Base-by-base conservation (phyloP, 2,113 vertebrate species). In the Trogon surrucura region DNA sequence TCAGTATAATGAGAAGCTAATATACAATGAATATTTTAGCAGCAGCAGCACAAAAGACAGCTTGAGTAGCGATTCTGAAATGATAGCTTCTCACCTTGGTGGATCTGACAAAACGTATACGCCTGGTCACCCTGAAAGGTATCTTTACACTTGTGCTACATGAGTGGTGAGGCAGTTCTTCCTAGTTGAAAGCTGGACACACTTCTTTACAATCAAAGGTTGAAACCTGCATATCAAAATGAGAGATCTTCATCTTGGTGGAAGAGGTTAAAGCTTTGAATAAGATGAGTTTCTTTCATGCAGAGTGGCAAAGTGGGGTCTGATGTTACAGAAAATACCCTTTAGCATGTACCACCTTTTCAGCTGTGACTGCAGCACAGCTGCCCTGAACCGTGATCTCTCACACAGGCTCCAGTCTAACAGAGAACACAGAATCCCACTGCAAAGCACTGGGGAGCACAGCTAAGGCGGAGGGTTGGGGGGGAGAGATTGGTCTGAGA, bases 271-370 rank as follows among this genome's bases (percentile, higher is more conserved):
- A 41, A 61, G 41, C 41, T 84, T 62, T 20, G 44, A 56, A 56
- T 30, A 57, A 25, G 27, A 19, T n/a, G 38, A 27, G 17, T 44
- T 44, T 73, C 23, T 16, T 54, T 48, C 60, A 50, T 6, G 8
- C 16, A 60, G 29, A 73, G 66, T 11, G 60, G 14, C 27, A 71
- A 64, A 67, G 44, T 1, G 7, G 16, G 29, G 38, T 11, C 34
- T 65, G 29, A 36, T 34, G 12, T 10, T n/a, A 57, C 54, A 5
- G 79, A 65, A 66, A 41, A 64, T 12, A 62, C 5, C 36, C 26
- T 48, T 75, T 5, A 57, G 29, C 44, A n/a, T 1, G 2, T 22
- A 44, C 13, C 0, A 1, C 15, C 10, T 8, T 51, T 75, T 53
- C 2, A 2, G 56, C 51, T 26, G 29, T 38, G 29, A 56, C 21